A percentile compares a stretch with the other conserved stretches of the same genome.
Evolutionary conservation across 35 echinoderm and acorn worm genomes (phyloP).

Genomic region (Apostichopus californicus): DNA sequence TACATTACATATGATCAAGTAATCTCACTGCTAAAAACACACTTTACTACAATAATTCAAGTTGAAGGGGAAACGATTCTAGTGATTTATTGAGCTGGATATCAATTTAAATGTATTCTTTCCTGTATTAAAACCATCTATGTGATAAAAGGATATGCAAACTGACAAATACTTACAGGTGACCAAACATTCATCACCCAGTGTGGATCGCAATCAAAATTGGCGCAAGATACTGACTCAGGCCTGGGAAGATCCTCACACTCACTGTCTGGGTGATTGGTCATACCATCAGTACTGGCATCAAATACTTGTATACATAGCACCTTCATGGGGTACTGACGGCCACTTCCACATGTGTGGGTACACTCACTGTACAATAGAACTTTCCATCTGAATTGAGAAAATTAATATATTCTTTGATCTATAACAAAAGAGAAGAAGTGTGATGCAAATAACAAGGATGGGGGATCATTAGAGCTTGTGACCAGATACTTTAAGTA

Average conservation of each 20-base stretch:
- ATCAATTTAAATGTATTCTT: too few species aligned
- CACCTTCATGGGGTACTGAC: background rate
- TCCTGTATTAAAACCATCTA: too few species aligned
- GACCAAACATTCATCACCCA: constrained; percentile 48
- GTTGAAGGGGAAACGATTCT: too few species aligned
- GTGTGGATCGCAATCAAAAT: constrained; percentile 28
- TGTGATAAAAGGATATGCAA: too few species aligned
- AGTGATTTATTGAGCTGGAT: too few species aligned
- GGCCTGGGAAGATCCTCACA: constrained; percentile 8
- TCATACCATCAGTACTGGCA: background rate
- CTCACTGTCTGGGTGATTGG: constrained; percentile 6
- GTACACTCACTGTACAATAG: constrained; percentile 16
- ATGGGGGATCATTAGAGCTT: too few species aligned
- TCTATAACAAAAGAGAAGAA: too few species aligned
- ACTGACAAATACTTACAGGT: background rate
- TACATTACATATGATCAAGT: too few species aligned
- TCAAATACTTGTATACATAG: constrained; percentile 18
- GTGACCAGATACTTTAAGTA: too few species aligned
- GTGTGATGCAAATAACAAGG: too few species aligned
- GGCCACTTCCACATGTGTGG: constrained; percentile 31
- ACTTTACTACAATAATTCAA: too few species aligned
- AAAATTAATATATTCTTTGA: background rate
- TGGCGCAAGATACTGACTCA: background rate
- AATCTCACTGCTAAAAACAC: too few species aligned
- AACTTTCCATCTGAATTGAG: background rate